Conservation (phyloP, 2,113 vertebrate genomes). For the Rhinogobius similis region DNA sequence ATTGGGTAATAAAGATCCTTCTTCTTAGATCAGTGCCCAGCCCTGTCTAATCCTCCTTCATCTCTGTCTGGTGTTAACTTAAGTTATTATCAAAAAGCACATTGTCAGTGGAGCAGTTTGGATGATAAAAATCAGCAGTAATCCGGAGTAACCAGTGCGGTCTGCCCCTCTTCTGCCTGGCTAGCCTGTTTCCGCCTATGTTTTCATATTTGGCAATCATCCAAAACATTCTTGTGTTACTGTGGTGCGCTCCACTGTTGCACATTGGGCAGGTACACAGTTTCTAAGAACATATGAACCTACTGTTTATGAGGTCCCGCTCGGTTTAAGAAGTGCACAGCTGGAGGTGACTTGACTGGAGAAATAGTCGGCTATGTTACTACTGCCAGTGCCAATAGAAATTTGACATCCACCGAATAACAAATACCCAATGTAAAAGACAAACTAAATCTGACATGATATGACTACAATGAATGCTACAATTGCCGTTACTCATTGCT, state of each 20-base stretch:
- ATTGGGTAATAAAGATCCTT: neutral
- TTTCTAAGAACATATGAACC: constrained; percentile 8
- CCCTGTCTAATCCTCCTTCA: constrained; percentile 1
- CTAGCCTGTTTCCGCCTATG: constrained; percentile 29
- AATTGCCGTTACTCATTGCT: too few relatives aligned
- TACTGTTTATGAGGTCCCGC: constrained; percentile 11
- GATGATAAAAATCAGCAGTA: neutral
- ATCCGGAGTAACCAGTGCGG: constrained; percentile 22
- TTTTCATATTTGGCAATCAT: constrained; percentile 50
- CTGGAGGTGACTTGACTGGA: constrained; percentile 63
- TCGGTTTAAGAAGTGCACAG: constrained; percentile 41
- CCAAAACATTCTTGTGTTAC: constrained; percentile 60
- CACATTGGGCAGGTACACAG: constrained; percentile 5
- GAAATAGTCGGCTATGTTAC: constrained; percentile 26
- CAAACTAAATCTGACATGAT: too few relatives aligned
- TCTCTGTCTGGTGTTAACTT: neutral
- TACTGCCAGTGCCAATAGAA: too few relatives aligned
- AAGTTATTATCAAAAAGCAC: neutral
- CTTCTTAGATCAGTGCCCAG: neutral
- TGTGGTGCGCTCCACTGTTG: constrained; percentile 13
- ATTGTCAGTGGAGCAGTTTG: constrained; percentile 7
- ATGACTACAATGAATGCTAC: neutral
- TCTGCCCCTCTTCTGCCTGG: constrained; percentile 9
- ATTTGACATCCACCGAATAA: too few relatives aligned
- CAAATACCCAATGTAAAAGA: neutral